Percentiles rank a stretch among this genome's conserved stretches.
Evolutionary conservation across 2,888 invertebrate genomes (phyloP).

Genomic region (Mechanitis mazaeus): DNA sequence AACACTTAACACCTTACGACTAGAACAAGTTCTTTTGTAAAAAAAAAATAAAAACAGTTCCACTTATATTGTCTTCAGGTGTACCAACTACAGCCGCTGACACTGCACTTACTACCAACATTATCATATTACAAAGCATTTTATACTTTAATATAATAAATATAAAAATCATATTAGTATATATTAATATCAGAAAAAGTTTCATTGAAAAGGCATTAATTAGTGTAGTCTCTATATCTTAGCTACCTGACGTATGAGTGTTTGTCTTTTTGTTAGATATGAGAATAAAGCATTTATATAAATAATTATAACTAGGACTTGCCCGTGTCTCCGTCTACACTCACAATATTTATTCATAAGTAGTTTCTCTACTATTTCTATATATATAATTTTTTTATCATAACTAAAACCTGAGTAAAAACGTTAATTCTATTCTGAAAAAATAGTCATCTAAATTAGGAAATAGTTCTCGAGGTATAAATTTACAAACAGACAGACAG

Average conservation of each 20-base stretch:
- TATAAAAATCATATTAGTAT: conserved; percentile 22
- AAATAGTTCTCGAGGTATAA: no score
- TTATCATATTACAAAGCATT: neutral
- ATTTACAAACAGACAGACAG: no score
- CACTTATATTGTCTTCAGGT: conserved; percentile 21
- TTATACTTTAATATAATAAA: neutral
- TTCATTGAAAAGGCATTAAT: conserved; percentile 40
- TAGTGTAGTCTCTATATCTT: conserved; percentile 46
- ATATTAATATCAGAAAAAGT: conserved; percentile 11
- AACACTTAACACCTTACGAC: no score
- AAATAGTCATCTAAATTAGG: no score
- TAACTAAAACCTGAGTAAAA: no score
- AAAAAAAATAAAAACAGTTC: conserved; percentile 1
- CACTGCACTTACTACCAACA: conserved; percentile 26
- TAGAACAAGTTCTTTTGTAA: neutral
- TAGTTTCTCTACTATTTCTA: no score
- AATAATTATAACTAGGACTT: no score
- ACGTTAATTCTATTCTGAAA: no score
- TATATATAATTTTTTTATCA: no score
- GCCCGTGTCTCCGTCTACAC: no score
- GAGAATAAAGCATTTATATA: neutral
- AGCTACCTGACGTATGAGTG: conserved; percentile 45
- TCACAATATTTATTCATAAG: no score
- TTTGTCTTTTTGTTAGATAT: conserved; percentile 30
- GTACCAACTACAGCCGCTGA: conserved; percentile 34